Percentiles rank a stretch among this genome's conserved stretches.
These are phyloP conservation scores for Psittacula echo DNA, from an alignment of 2,797 vertebrate genomes.

Conservation along the genomic window DNA sequence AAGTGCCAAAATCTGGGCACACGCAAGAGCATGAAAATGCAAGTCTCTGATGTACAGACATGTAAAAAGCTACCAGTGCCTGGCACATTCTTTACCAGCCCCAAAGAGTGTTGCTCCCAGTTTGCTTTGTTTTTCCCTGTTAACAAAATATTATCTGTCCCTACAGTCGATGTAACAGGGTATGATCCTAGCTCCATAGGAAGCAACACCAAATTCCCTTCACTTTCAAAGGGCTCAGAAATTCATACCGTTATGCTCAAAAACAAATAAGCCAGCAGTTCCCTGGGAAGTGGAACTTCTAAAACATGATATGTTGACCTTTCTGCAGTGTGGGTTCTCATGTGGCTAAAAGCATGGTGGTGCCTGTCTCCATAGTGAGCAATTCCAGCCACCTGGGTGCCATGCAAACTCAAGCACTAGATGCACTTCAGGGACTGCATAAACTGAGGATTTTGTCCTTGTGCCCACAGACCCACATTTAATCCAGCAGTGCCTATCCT, in stretches of 20 bases:
- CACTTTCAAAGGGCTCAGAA: not conserved
- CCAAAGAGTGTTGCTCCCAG: not conserved
- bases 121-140: not conserved
- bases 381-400: not conserved
- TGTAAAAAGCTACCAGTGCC: not conserved
- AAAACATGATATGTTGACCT: slow-evolving; percentile 20
- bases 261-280: not conserved
- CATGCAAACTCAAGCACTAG: not conserved
- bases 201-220: not conserved
- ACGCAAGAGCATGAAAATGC: not conserved
- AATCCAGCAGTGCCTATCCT: not conserved
- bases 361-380: not conserved
- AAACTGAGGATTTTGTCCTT: not conserved
- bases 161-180: not conserved
- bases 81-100: not conserved
- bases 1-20: not conserved
- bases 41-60: not conserved
- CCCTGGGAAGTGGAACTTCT: not conserved
- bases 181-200: not conserved
- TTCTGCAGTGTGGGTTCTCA: not conserved
- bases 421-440: not conserved
- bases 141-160: slow-evolving; percentile 10
- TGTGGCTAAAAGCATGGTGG: not conserved
- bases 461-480: not conserved
- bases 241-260: not conserved